These are phyloP conservation scores for Centruroides vittatus DNA, from an alignment of 1,140 invertebrate genomes.

Conservation along the genomic window DNA sequence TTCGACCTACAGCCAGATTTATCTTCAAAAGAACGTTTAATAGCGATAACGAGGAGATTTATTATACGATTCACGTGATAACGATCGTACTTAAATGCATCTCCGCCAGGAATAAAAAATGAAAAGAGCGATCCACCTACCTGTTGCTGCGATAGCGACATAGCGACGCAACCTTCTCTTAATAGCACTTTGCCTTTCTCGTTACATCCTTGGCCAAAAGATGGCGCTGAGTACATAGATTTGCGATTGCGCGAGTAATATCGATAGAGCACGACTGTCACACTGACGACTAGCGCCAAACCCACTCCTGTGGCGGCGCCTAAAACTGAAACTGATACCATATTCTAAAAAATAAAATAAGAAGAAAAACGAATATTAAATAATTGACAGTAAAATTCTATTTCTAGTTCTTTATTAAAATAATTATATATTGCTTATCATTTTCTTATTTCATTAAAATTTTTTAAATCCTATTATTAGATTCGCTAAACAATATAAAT, in stretches of 20 bases:
- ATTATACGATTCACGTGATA: no score
- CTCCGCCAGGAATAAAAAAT: no score
- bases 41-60: no score
- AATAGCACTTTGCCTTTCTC: slow-evolving; percentile 1
- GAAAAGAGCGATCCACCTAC: not conserved
- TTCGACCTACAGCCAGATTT: no score
- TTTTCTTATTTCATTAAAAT: no score
- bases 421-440: no score
- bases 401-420: no score
- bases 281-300: slow-evolving; percentile 42
- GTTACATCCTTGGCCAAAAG: not conserved
- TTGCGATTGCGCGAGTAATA: slow-evolving; percentile 33
- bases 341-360: slow-evolving; percentile 8
- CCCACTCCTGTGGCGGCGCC: slow-evolving; percentile 48
- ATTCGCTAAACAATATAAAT: no score
- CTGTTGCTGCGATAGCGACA: slow-evolving; percentile 7
- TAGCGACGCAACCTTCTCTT: slow-evolving; percentile 2
- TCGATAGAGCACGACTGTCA: slow-evolving; percentile 47
- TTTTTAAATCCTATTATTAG: no score
- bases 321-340: slow-evolving; percentile 43
- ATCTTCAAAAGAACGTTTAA: no score
- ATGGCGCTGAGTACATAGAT: not conserved
- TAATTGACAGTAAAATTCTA: no score
- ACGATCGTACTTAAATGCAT: no score
- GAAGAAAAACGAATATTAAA: not conserved